Percentiles rank a stretch among this genome's conserved stretches.
Evolutionary conservation across 1,140 invertebrate species (phyloP).

Genomic region (Acyrthosiphon pisum): DNA sequence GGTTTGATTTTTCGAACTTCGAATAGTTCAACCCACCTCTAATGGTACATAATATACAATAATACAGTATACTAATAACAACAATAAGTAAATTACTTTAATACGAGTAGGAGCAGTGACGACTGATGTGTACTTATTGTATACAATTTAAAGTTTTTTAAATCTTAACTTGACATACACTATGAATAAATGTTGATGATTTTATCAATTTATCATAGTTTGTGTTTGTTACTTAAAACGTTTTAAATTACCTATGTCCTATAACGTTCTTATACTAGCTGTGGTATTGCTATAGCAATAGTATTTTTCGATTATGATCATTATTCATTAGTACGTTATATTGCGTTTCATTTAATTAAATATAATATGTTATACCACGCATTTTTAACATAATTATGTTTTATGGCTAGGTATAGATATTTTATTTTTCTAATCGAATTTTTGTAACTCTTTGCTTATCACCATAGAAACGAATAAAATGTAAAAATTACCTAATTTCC

Average conservation of each 20-base stretch:
- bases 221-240: background rate
- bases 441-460: too few relatives aligned
- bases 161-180: background rate
- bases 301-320: background rate
- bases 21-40: too few relatives aligned
- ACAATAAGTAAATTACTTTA: background rate
- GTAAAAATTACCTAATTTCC: too few relatives aligned
- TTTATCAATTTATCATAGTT: background rate
- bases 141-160: slow-evolving; percentile 8
- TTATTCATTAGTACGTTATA: background rate
- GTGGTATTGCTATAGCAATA: too few relatives aligned
- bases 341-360: background rate
- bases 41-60: background rate
- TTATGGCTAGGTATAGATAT: too few relatives aligned
- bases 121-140: background rate
- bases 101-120: background rate
- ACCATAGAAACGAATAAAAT: too few relatives aligned
- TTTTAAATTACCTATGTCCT: too few relatives aligned
- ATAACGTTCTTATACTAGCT: background rate
- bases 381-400: background rate
- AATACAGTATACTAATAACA: background rate
- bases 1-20: too few relatives aligned
- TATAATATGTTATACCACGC: too few relatives aligned
- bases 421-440: too few relatives aligned
- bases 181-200: background rate